Evolutionary conservation across 2,113 vertebrate genomes (phyloP).

Genomic region (Lepisosteus oculatus): DNA sequence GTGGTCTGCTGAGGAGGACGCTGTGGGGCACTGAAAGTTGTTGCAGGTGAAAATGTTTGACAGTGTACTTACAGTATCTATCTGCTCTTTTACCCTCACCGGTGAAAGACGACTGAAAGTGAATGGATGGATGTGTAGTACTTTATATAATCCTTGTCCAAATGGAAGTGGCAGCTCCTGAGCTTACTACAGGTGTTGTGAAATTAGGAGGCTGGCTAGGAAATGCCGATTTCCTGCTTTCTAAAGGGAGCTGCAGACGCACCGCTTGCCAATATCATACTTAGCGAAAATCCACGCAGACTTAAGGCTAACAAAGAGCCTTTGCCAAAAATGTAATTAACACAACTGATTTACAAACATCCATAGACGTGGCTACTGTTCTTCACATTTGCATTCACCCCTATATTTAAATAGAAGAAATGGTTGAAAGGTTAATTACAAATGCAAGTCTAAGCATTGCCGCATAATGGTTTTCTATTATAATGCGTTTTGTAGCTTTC

Average conservation of each 20-base stretch:
- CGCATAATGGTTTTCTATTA: slow-evolving; percentile 81
- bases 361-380: slow-evolving; percentile 5
- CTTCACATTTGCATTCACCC: slow-evolving; percentile 68
- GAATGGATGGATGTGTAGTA: neutral
- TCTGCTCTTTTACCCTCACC: too few species aligned
- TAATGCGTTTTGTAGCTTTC: slow-evolving; percentile 67
- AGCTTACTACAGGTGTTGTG: slow-evolving; percentile 43
- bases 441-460: slow-evolving; percentile 77
- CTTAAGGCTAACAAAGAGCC: slow-evolving; percentile 28
- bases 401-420: slow-evolving; percentile 79
- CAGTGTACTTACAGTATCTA: too few species aligned
- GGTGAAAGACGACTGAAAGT: neutral
- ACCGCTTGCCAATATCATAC: slow-evolving; percentile 32
- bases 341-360: slow-evolving; percentile 75
- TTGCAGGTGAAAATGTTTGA: too few species aligned
- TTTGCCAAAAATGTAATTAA: slow-evolving; percentile 71
- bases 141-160: slow-evolving; percentile 7
- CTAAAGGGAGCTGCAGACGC: slow-evolving; percentile 31
- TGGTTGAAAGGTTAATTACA: slow-evolving; percentile 83
- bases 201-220: slow-evolving; percentile 25
- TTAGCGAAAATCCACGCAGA: slow-evolving; percentile 15
- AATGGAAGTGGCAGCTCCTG: slow-evolving; percentile 10
- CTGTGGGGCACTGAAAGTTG: too few species aligned
- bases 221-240: slow-evolving; percentile 42
- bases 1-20: too few species aligned